Evolutionary conservation across 2,888 invertebrate species (phyloP).

Genomic region (Scaptomyza flava): DNA sequence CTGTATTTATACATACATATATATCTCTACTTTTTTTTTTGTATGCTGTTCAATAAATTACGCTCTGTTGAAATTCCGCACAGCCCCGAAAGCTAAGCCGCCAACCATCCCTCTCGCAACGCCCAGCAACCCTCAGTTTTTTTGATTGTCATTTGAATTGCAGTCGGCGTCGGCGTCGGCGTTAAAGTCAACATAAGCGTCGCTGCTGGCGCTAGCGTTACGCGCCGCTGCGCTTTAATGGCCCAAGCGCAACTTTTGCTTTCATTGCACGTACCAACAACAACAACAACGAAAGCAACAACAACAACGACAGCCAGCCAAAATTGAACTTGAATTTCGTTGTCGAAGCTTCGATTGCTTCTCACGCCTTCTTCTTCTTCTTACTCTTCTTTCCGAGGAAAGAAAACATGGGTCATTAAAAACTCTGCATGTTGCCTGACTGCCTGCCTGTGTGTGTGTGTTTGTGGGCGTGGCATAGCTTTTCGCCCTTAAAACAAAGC

Average conservation of each 20-base stretch:
- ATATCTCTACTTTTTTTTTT: slow-evolving; percentile 13
- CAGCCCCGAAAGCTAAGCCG: slow-evolving; percentile 25
- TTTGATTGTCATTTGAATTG: slow-evolving; percentile 65
- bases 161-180: slow-evolving; percentile 41
- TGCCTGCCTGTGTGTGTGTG: background rate
- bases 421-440: slow-evolving; percentile 3
- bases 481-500: slow-evolving; percentile 1
- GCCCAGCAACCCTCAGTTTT: slow-evolving; percentile 50
- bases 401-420: slow-evolving; percentile 42
- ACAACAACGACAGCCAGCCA: slow-evolving; percentile 10
- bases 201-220: slow-evolving; percentile 43
- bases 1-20: no score
- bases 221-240: slow-evolving; percentile 73
- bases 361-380: slow-evolving; percentile 50
- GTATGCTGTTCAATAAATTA: slow-evolving; percentile 74
- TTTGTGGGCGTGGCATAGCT: slow-evolving; percentile 45
- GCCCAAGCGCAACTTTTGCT: slow-evolving; percentile 72
- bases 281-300: slow-evolving; percentile 19
- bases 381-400: background rate
- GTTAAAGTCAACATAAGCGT: slow-evolving; percentile 15
- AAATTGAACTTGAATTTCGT: slow-evolving; percentile 65
- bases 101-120: background rate
- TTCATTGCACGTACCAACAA: slow-evolving; percentile 71
- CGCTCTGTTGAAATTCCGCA: slow-evolving; percentile 73
- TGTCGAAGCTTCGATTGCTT: slow-evolving; percentile 40